Conservation (phyloP, 2,888 invertebrate genomes). For the Phyllotreta cruciferae region DNA sequence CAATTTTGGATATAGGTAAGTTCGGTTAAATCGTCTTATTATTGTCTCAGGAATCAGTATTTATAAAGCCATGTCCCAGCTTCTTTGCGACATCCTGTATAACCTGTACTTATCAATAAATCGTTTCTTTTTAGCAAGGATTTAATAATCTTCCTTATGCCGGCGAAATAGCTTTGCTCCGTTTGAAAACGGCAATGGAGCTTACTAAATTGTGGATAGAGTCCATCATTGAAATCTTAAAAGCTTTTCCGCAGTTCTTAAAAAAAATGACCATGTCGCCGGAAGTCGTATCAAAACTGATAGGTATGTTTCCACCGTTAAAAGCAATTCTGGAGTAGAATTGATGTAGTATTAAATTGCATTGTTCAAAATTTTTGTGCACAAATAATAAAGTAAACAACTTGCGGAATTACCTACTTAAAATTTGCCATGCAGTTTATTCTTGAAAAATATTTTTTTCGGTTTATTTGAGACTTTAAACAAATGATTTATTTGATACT, state of each 20-base stretch:
- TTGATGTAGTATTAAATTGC: neutral
- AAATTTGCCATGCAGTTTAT: too few relatives aligned
- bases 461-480: too few relatives aligned
- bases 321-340: neutral
- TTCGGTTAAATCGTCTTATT: too few relatives aligned
- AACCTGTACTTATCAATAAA: neutral
- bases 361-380: too few relatives aligned
- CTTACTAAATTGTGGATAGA: neutral
- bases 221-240: neutral
- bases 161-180: neutral
- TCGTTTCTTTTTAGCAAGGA: conserved; percentile 5
- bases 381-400: neutral
- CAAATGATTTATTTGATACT: too few relatives aligned
- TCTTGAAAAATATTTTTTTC: too few relatives aligned
- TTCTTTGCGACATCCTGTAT: too few relatives aligned
- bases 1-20: too few relatives aligned
- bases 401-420: neutral
- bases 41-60: too few relatives aligned
- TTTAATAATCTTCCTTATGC: neutral
- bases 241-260: conserved; percentile 1
- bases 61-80: too few relatives aligned
- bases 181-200: neutral
- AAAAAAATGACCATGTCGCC: neutral
- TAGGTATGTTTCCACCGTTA: neutral
- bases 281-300: neutral